Evolutionary conservation across 1,140 invertebrate species (phyloP).

Genomic region (Pseudomyrmex gracilis): DNA sequence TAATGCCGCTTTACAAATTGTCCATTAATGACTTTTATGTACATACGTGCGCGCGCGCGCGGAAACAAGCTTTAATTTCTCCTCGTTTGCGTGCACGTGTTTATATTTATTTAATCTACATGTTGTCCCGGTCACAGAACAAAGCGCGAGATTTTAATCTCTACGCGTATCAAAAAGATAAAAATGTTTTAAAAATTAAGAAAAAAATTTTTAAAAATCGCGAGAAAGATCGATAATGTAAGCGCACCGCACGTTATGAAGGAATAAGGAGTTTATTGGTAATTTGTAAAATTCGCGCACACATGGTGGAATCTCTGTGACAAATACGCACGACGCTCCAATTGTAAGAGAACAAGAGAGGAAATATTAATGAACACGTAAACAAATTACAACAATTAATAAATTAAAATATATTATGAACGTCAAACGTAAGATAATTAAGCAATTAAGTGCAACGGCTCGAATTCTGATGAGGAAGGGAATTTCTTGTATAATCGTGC

Average conservation of each 20-base stretch:
- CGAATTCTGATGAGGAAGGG: not conserved
- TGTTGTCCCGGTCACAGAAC: not conserved
- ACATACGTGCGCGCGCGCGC: not conserved
- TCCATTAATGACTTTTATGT: slow-evolving; percentile 2
- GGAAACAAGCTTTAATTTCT: slow-evolving; percentile 9
- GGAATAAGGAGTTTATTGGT: not conserved
- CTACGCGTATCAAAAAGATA: not conserved
- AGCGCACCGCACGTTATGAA: no score
- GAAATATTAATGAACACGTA: no score
- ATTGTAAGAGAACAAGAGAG: no score
- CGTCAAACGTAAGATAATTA: no score
- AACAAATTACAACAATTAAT: no score
- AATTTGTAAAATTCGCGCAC: not conserved
- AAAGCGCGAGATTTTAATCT: not conserved
- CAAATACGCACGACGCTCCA: not conserved
- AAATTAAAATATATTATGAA: no score
- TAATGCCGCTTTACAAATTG: slow-evolving; percentile 18
- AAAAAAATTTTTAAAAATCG: not conserved
- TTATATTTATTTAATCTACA: no score
- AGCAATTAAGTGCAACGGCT: not conserved
- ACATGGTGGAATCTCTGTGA: not conserved
- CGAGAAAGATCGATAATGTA: not conserved
- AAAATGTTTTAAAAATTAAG: slow-evolving; percentile 6
- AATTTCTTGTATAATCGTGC: not conserved
- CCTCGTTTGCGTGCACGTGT: slow-evolving; percentile 7